Percentiles rank a stretch among this genome's conserved stretches.
Conservation (phyloP, 2,888 invertebrate species). For the Psylliodes chrysocephalus region DNA sequence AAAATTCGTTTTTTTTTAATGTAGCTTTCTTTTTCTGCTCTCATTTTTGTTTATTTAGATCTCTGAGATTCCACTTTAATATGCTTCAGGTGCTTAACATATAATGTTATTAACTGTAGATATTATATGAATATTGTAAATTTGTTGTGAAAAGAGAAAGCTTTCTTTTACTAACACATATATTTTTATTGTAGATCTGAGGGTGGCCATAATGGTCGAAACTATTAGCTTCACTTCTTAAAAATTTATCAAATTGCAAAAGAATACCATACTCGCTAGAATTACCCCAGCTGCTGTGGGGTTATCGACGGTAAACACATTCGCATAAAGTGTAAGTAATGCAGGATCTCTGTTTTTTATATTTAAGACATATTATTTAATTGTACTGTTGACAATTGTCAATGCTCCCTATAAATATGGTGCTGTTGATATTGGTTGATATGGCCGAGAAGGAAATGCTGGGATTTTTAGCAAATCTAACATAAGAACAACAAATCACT, state of each 20-base stretch:
- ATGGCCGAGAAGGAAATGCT: neutral
- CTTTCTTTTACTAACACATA: no score
- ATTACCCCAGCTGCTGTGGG: neutral
- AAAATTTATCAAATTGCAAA: no score
- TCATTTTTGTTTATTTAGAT: no score
- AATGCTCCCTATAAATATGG: neutral
- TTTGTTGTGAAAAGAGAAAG: no score
- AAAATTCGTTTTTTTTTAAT: constrained; percentile 30
- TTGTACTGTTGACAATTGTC: neutral
- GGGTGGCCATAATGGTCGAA: no score
- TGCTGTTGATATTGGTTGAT: neutral
- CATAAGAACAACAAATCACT: neutral
- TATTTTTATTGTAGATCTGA: no score
- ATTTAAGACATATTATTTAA: neutral
- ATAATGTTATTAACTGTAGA: no score
- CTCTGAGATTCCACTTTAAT: no score
- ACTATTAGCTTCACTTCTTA: no score
- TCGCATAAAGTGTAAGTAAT: neutral
- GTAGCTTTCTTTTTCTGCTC: neutral
- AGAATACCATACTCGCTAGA: neutral
- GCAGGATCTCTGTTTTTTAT: neutral
- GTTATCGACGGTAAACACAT: neutral
- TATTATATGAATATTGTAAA: no score
- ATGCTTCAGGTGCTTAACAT: no score
- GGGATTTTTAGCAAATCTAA: neutral